phyloP scores from a whole-genome alignment of 2,113 vertebrate genomes.

The Cricetomys ansorgei region DNA sequence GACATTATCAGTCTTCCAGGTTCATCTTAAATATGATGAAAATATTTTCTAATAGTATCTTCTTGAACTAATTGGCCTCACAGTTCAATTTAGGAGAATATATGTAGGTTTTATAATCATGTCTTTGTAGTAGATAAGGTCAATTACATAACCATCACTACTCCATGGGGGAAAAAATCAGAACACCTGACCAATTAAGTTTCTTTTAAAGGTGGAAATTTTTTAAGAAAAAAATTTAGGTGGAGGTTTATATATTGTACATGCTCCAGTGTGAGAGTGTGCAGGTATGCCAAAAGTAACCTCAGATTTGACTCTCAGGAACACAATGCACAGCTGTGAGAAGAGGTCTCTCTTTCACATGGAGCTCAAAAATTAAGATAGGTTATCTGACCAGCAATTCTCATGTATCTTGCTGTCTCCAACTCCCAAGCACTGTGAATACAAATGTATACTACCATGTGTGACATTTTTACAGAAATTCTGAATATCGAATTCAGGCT shows the following conservation, averaged over 20 bases:
- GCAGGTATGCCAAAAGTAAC: not conserved
- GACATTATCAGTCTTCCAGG: not conserved
- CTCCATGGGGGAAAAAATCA: not conserved
- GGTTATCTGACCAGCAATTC: too few relatives aligned
- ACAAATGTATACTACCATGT: not conserved
- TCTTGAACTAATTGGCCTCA: not conserved
- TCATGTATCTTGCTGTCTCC: not conserved
- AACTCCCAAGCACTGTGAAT: not conserved
- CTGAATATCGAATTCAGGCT: not conserved
- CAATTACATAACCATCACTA: not conserved
- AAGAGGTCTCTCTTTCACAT: not conserved
- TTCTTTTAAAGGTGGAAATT: not conserved
- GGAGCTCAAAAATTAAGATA: not conserved
- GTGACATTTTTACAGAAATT: not conserved
- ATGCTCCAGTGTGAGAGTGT: not conserved
- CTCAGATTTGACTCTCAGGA: not conserved
- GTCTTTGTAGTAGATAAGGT: not conserved
- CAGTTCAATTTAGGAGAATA: not conserved
- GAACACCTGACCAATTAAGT: not conserved
- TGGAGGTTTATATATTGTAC: too few relatives aligned
- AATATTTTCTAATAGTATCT: not conserved
- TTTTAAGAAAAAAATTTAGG: too few relatives aligned
- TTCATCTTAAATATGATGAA: not conserved
- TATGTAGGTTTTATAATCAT: not conserved
- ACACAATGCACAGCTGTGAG: fast-evolving